phyloP scores from a whole-genome alignment of 2,888 invertebrate species.

The Scaptomyza tumidula region DNA sequence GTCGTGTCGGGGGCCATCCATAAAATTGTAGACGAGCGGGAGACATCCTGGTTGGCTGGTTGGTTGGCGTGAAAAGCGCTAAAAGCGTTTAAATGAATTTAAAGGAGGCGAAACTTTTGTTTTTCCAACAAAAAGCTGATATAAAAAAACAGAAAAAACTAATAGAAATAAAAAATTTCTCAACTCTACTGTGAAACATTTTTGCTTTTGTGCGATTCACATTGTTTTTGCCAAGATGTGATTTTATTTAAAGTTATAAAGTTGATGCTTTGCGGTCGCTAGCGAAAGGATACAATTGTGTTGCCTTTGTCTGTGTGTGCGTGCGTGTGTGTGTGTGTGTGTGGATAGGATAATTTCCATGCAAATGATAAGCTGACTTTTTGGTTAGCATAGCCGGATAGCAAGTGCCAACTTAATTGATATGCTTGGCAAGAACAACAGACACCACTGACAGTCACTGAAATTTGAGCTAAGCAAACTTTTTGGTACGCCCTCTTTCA shows the following conservation, averaged over 20 bases:
- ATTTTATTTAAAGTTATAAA: conserved; percentile 65
- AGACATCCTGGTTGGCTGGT: conserved; percentile 49
- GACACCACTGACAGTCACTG: conserved; percentile 44
- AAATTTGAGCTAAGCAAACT: conserved; percentile 63
- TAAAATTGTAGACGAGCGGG: conserved; percentile 56
- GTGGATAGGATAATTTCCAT: conserved; percentile 62
- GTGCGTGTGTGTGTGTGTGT: conserved; percentile 29
- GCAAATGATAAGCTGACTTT: conserved; percentile 66
- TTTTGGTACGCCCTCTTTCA: not conserved
- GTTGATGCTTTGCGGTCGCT: conserved; percentile 22
- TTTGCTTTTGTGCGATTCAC: conserved; percentile 50
- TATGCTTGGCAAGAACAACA: conserved; percentile 72
- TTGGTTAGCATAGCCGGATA: conserved; percentile 28
- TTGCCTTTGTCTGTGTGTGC: conserved; percentile 9
- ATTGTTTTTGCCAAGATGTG: conserved; percentile 58
- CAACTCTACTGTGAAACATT: conserved; percentile 45
- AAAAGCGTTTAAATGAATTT: conserved; percentile 79
- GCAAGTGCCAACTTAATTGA: conserved; percentile 66
- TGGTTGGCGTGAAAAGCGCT: conserved; percentile 70
- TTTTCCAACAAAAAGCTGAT: conserved; percentile 27
- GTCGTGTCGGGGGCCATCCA: conserved; percentile 43
- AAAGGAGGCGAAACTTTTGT: conserved; percentile 71
- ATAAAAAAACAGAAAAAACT: conserved; percentile 12
- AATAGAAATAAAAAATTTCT: conserved; percentile 20
- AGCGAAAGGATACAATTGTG: conserved; percentile 3